These are phyloP conservation scores for Ctena decussata DNA, from an alignment of 2,888 invertebrate genomes.

Conservation along the genomic window DNA sequence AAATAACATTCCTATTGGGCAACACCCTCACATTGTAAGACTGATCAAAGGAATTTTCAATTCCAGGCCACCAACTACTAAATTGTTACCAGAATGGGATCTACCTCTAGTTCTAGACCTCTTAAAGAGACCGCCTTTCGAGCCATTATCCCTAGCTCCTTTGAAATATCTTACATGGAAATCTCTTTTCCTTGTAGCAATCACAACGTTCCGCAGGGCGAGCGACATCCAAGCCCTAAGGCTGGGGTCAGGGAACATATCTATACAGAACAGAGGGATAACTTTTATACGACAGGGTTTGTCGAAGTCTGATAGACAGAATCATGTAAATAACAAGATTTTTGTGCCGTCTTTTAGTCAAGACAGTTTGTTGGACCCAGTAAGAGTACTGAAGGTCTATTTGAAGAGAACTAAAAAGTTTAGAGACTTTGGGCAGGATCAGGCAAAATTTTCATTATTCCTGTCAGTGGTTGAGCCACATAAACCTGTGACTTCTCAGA, in stretches of 20 bases:
- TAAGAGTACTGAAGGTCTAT: not conserved
- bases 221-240: slow-evolving; percentile 41
- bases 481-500: slow-evolving; percentile 22
- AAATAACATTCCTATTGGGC: slow-evolving; percentile 17
- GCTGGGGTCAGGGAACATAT: slow-evolving; percentile 22
- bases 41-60: slow-evolving; percentile 27
- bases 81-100: slow-evolving; percentile 23
- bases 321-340: slow-evolving; percentile 22
- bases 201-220: slow-evolving; percentile 32
- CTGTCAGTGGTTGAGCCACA: no score
- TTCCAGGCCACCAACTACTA: not conserved
- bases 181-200: slow-evolving; percentile 33
- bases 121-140: slow-evolving; percentile 15
- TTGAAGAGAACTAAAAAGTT: not conserved
- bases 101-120: not conserved
- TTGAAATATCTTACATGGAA: slow-evolving; percentile 25
- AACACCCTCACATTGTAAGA: slow-evolving; percentile 24
- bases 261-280: slow-evolving; percentile 27
- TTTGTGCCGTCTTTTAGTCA: slow-evolving; percentile 26
- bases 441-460: no score
- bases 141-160: not conserved
- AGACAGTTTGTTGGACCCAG: slow-evolving; percentile 36
- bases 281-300: slow-evolving; percentile 26
- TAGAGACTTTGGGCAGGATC: slow-evolving; percentile 15
- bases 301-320: slow-evolving; percentile 33